A percentile compares a stretch with the other conserved stretches of the same genome.
Evolutionary conservation across 1,140 invertebrate genomes (phyloP).

Genomic region (Conus ventricosus): DNA sequence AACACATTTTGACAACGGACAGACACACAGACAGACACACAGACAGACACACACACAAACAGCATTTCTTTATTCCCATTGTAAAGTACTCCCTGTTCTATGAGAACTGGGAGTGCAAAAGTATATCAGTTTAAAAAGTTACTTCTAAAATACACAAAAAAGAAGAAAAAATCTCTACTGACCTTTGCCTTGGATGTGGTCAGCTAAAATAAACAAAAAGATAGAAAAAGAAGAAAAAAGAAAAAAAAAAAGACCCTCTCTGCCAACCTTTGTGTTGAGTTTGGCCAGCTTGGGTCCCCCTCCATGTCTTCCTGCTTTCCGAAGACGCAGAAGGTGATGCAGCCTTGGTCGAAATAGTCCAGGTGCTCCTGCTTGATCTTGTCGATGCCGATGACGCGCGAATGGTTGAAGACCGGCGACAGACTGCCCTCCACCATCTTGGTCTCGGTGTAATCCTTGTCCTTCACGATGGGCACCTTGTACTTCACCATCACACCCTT

Average conservation of each 20-base stretch:
- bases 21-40: too few species aligned
- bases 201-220: conserved; percentile 40
- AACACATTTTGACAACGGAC: too few species aligned
- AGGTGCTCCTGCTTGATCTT: conserved; percentile 69
- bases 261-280: conserved; percentile 68
- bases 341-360: conserved; percentile 71
- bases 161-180: conserved; percentile 18
- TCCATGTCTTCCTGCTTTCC: conserved; percentile 71
- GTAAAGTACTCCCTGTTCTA: too few species aligned
- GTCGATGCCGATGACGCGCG: conserved; percentile 62
- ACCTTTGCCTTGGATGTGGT: conserved; percentile 70
- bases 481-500: conserved; percentile 72
- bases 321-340: conserved; percentile 72
- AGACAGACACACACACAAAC: too few species aligned
- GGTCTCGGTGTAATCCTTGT: conserved; percentile 66
- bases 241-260: too few species aligned
- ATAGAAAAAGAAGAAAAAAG: too few species aligned
- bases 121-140: too few species aligned
- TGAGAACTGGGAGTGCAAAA: too few species aligned
- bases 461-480: conserved; percentile 46
- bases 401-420: conserved; percentile 70
- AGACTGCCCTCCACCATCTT: conserved; percentile 64
- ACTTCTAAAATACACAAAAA: too few species aligned
- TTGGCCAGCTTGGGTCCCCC: conserved; percentile 68
- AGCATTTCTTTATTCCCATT: too few species aligned